phyloP scores from a whole-genome alignment of 2,888 invertebrate genomes.

The Anorthoa munda region DNA sequence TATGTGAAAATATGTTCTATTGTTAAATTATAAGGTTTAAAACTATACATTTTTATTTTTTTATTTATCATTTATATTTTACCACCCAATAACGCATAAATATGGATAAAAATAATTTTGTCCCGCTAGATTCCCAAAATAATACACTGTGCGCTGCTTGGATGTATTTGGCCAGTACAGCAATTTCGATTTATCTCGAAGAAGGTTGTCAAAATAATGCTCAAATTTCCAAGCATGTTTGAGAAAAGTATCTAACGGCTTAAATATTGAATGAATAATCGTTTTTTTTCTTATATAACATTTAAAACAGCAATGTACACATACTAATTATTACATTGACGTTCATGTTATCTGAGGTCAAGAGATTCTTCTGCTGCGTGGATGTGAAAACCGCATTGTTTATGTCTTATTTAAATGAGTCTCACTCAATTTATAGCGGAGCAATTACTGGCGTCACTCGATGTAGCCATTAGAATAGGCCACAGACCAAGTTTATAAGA shows the following conservation, averaged over 20 bases:
- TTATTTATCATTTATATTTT: too few species aligned
- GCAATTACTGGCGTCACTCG: conserved; percentile 56
- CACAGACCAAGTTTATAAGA: conserved; percentile 21
- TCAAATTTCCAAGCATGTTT: too few species aligned
- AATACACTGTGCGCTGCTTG: too few species aligned
- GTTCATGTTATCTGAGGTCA: conserved; percentile 17
- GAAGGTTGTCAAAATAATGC: too few species aligned
- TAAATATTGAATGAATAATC: neutral
- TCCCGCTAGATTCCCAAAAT: too few species aligned
- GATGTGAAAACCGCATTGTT: conserved; percentile 24
- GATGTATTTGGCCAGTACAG: too few species aligned
- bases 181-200: too few species aligned
- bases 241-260: neutral
- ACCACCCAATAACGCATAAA: too few species aligned
- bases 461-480: conserved; percentile 41
- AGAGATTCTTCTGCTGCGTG: conserved; percentile 16
- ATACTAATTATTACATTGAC: conserved; percentile 7
- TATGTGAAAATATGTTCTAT: too few species aligned
- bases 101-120: too few species aligned
- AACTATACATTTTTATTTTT: too few species aligned
- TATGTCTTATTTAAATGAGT: conserved; percentile 44
- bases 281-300: neutral
- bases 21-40: too few species aligned
- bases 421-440: conserved; percentile 56
- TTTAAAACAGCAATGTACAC: neutral